phyloP scores from a whole-genome alignment of 2,888 invertebrate genomes.

The Papilio demoleus region DNA sequence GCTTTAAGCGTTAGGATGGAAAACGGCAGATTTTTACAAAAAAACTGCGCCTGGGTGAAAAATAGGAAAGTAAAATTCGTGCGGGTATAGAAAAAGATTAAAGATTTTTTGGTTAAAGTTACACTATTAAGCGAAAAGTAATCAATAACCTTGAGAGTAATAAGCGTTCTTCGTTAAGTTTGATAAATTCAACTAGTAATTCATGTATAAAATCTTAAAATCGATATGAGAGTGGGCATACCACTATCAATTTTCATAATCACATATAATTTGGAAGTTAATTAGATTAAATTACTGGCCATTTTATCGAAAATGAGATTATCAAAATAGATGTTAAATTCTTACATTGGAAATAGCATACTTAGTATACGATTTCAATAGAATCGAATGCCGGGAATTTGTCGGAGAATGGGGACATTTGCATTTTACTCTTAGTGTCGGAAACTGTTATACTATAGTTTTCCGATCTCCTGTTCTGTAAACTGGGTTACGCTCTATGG shows the following conservation, averaged over 20 bases:
- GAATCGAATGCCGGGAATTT: slow-evolving; percentile 29
- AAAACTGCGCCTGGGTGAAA: not conserved
- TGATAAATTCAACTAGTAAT: too few relatives aligned
- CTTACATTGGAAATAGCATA: not conserved
- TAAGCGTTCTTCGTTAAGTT: too few relatives aligned
- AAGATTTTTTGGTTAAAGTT: not conserved
- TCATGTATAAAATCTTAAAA: too few relatives aligned
- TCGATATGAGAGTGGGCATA: too few relatives aligned
- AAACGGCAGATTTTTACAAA: not conserved
- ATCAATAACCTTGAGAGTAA: too few relatives aligned
- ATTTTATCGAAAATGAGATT: not conserved
- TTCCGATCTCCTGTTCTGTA: slow-evolving; percentile 38
- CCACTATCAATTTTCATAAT: too few relatives aligned
- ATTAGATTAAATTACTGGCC: not conserved
- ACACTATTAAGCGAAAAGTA: too few relatives aligned
- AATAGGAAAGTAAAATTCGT: not conserved
- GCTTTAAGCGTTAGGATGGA: slow-evolving; percentile 13
- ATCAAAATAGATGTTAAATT: not conserved
- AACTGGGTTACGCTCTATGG: slow-evolving; percentile 37
- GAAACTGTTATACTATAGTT: slow-evolving; percentile 40
- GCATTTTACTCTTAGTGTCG: slow-evolving; percentile 38
- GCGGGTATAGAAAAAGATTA: not conserved
- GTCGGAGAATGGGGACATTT: slow-evolving; percentile 30
- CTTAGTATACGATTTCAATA: slow-evolving; percentile 18
- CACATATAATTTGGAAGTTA: not conserved